Conservation (phyloP, 2,888 invertebrate species). For the Electrophaes corylata region DNA sequence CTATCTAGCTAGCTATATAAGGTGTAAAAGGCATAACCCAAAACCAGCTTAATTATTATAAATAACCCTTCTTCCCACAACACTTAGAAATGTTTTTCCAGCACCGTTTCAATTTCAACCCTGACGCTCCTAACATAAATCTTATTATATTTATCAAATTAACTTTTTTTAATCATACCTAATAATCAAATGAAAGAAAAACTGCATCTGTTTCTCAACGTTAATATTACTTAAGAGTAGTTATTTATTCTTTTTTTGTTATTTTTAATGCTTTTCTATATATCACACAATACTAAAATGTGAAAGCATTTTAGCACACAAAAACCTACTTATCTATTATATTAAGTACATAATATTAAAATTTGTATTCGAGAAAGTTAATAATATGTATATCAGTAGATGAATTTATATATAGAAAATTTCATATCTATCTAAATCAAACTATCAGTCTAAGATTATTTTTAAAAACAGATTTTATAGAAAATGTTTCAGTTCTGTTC, state of each 20-base stretch:
- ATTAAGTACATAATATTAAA: not conserved
- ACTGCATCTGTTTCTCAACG: no score
- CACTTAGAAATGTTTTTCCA: slow-evolving; percentile 43
- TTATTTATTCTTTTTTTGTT: slow-evolving; percentile 1
- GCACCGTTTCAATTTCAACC: slow-evolving; percentile 64
- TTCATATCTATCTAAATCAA: slow-evolving; percentile 14
- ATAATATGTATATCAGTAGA: not conserved
- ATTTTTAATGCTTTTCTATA: slow-evolving; percentile 5
- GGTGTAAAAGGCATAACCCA: not conserved
- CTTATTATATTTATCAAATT: no score
- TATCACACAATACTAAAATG: slow-evolving; percentile 1
- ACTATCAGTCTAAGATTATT: slow-evolving; percentile 22
- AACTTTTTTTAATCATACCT: no score
- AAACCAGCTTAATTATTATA: slow-evolving; percentile 11
- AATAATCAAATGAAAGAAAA: not conserved
- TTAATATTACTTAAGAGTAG: not conserved
- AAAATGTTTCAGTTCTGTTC: slow-evolving; percentile 11
- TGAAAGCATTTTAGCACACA: slow-evolving; percentile 10
- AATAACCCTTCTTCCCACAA: no score
- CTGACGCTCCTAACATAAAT: slow-evolving; percentile 50
- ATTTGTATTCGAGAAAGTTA: not conserved
- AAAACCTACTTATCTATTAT: not conserved
- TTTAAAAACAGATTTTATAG: slow-evolving; percentile 10
- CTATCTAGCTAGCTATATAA: not conserved
- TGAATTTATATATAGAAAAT: not conserved